Evolutionary conservation across 2,113 vertebrate genomes (phyloP).

Genomic region (Pygathrix nemaeus): DNA sequence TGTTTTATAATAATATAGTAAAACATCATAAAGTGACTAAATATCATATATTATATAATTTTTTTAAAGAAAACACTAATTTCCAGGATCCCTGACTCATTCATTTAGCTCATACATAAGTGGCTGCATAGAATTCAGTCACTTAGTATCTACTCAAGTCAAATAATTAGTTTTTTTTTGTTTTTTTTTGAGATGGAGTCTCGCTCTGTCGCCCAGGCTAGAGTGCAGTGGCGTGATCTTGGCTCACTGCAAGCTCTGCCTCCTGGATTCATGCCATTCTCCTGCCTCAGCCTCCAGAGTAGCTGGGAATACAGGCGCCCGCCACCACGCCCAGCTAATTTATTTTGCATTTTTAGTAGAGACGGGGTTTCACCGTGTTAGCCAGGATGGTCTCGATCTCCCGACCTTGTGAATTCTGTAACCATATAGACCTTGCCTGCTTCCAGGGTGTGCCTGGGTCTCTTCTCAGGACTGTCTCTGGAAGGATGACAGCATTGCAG

Average conservation of each 20-base stretch:
- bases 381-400: no score
- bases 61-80: not conserved
- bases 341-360: no score
- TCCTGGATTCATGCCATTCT: no score
- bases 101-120: not conserved
- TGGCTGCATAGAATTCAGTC: not conserved
- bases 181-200: no score
- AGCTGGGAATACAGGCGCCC: no score
- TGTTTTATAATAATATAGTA: not conserved
- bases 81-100: not conserved
- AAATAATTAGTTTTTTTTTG: not conserved
- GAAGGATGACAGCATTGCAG: no score
- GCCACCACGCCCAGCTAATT: no score
- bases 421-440: not conserved
- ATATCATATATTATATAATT: not conserved
- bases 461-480: not conserved
- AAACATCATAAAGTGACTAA: constrained; percentile 34
- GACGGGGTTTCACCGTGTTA: no score
- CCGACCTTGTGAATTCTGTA: not conserved
- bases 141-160: not conserved
- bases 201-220: no score
- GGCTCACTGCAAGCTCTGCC: no score
- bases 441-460: not conserved
- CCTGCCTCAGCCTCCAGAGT: no score
- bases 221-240: no score